Percentiles rank a stretch among this genome's conserved stretches.
Evolutionary conservation across 2,888 invertebrate species (phyloP).

Genomic region (Pristionchus maxplancki): DNA sequence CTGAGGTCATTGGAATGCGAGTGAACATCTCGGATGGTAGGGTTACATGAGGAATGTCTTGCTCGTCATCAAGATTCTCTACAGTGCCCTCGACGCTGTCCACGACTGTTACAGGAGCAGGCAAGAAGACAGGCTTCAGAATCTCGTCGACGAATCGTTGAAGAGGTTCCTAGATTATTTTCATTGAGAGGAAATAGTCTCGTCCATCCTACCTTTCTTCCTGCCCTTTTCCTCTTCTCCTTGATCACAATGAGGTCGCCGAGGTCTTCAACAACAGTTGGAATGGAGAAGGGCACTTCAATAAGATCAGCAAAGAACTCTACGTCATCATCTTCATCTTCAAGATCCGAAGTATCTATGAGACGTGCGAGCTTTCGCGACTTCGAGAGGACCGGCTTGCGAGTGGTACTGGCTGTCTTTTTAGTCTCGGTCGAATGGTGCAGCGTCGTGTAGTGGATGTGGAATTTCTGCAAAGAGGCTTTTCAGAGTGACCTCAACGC

Average conservation of each 20-base stretch:
- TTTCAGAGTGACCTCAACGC: no score
- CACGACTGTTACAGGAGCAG: no score
- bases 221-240: not conserved
- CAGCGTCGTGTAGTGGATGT: conserved; percentile 23
- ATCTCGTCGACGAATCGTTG: not conserved
- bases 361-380: no score
- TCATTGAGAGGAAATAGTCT: no score
- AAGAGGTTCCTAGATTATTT: not conserved
- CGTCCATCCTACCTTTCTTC: not conserved
- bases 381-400: no score
- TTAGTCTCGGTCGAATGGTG: not conserved
- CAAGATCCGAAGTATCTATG: no score
- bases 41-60: not conserved
- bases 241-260: not conserved
- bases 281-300: not conserved
- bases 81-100: not conserved
- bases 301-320: not conserved
- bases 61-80: not conserved
- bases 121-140: no score
- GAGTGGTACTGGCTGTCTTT: no score
- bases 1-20: not conserved
- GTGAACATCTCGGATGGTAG: not conserved
- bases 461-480: not conserved
- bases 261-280: not conserved
- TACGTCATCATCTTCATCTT: not conserved